These are phyloP conservation scores for Ceratosolen fusciceps DNA, from an alignment of 1,140 invertebrate genomes.

Conservation along the genomic window DNA sequence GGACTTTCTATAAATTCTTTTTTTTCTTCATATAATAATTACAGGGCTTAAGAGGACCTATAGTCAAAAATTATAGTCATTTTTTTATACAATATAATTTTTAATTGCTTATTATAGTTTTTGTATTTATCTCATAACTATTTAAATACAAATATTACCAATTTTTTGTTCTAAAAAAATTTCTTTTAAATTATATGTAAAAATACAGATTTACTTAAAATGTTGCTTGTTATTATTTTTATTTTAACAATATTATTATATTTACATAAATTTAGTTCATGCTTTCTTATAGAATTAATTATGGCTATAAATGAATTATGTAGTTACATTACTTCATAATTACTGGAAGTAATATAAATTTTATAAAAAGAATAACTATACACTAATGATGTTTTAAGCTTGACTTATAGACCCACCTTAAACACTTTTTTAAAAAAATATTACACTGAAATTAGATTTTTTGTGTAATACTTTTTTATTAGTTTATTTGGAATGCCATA, in stretches of 20 bases:
- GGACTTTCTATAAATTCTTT: constrained; percentile 43
- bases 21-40: constrained; percentile 33
- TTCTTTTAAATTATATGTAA: constrained; percentile 40
- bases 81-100: constrained; percentile 46
- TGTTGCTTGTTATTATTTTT: constrained; percentile 14
- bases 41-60: constrained; percentile 50
- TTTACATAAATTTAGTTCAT: constrained; percentile 25
- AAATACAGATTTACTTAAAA: constrained; percentile 27
- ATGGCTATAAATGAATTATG: constrained; percentile 15
- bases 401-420: constrained; percentile 29
- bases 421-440: constrained; percentile 29
- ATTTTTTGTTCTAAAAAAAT: constrained; percentile 50
- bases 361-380: constrained; percentile 21
- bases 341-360: background rate
- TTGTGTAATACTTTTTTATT: constrained; percentile 17
- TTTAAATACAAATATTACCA: constrained; percentile 57
- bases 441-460: background rate
- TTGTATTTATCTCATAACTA: constrained; percentile 48
- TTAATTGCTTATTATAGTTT: constrained; percentile 50
- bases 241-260: constrained; percentile 18
- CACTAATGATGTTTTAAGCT: constrained; percentile 1
- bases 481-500: constrained; percentile 37
- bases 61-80: constrained; percentile 47
- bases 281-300: constrained; percentile 17
- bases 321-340: background rate